Base-by-base conservation (phyloP, 2,113 vertebrate genomes). In the Nibea albiflora region DNA sequence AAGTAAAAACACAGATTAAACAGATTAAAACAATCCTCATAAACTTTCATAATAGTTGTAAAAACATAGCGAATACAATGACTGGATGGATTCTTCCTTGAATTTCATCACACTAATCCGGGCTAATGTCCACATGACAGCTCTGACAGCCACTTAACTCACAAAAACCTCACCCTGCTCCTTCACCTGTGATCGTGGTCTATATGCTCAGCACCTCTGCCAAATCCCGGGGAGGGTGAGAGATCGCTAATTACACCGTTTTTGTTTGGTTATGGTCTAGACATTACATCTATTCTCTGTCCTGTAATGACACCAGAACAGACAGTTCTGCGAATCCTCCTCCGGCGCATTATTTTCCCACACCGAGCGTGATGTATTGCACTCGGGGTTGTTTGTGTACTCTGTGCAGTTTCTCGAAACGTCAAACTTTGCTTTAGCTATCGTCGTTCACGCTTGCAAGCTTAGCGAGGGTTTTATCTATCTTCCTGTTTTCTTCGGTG, bases 241-340 rank as follows among this genome's bases (percentile, higher is more conserved):
- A 66, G 50, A 64, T 61, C 28, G 68, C n/a, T 84, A 81, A 87
- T 88, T 71, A 73, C 53, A 56, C 63, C 58, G 31, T 16, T 81
- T 72, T 76, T 90, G 75, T 84, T 89, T 82, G n/a, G 77, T 39
- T 86, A 73, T 16, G n/a, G 89, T 90, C 90, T 89, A 90, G 89
- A 90, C 90, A 24, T 81, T 77, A 78, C 66, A 78, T 60, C 60
- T 58, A 54, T 46, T 50, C 39, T 20, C 28, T 44, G 50, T 53
- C 39, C 58, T n/a, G 52, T 42, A 19, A 66, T 78, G 74, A 72
- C 73, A 87, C 46, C 49, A 22, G 46, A 68, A 15, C 31, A 69
- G 56, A 54, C 69, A 61, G n/a, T 16, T 19, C 10, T 19, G 63
- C 14, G 47, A 73, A 58, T 85, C 53, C 28, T 64, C 44, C 26